Evolutionary conservation across 2,888 invertebrate species (phyloP), one percentile per base, ranked within the genome.

Genomic region (Quadriops clusia): DNA sequence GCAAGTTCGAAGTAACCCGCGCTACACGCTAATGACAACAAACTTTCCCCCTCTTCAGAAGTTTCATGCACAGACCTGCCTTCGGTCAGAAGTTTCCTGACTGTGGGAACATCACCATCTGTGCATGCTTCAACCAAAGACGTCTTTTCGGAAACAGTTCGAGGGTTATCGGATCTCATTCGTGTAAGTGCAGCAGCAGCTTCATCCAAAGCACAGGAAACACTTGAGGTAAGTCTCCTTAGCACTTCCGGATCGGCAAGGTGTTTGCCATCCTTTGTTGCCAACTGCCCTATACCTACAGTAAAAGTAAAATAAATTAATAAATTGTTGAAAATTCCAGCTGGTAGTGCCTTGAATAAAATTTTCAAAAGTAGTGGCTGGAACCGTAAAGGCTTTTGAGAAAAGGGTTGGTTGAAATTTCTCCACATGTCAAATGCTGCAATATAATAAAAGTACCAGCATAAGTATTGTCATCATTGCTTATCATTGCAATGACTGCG

Each of bases 1-100:
- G 93, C 94, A 46, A 95, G 73, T 65, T 95, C 94, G 67, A 86
- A 94, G 67, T 94, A 94, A 28, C 95, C 95, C 39, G 94, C 93
- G 39, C 93, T 91, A 64, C 95, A 95, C 38, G 95, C 95, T 50
- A 95, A 76, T 32, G 93, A 93, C 40, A 97, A 71, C 40, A 97
- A 68, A 53, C 91, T 91, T 64, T 97, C 95, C 44, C 94, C 95
- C 63, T 95, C 94, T 63, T 95, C 94, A 37, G 90, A 91, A 42
- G 93, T 90, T 68, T 94, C 94, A 70, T 91, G 87, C 38, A 93
- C 86, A 52, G 85, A 87, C 35, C 89, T 75, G 28, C 93, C 93
- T 63, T 94, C 93, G 28, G 89, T 87, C 37, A 94, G 72, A 40
- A 94, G 72, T 60, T 89, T 86, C 48, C 84, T 77, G 32, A 94